These are phyloP conservation scores for Leptoclinus maculatus DNA, from an alignment of 2,797 vertebrate species.

Conservation along the genomic window DNA sequence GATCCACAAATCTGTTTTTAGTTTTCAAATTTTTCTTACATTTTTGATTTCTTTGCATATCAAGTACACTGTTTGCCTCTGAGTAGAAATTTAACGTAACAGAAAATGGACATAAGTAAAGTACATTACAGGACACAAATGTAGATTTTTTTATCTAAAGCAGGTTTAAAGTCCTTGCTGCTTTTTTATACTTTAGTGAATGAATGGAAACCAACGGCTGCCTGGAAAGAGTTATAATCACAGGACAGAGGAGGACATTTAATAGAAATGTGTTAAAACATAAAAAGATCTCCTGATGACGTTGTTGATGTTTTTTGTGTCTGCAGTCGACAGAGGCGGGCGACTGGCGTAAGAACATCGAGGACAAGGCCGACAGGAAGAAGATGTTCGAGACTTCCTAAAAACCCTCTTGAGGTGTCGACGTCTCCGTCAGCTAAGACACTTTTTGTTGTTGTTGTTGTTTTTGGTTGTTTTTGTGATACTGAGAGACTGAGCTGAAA, in stretches of 20 bases:
- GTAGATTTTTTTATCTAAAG: no score
- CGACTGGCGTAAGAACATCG: constrained; percentile 97
- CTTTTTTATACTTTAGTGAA: no score
- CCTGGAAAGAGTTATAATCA: not conserved
- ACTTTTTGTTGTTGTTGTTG: not conserved
- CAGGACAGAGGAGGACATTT: not conserved
- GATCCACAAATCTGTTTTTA: no score
- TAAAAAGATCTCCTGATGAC: not conserved
- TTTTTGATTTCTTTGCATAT: no score
- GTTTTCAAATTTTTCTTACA: no score
- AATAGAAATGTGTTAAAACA: no score
- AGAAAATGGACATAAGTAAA: no score
- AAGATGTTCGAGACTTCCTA: constrained; percentile 96
- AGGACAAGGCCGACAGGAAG: constrained; percentile 96
- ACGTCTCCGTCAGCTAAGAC: constrained; percentile 17
- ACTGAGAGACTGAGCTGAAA: constrained; percentile 30
- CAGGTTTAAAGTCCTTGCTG: no score
- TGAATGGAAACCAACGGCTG: no score
- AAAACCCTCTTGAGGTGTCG: constrained; percentile 9
- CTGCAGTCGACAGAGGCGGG: constrained; percentile 88
- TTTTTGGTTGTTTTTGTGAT: constrained; percentile 39
- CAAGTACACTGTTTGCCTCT: no score
- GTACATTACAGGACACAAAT: no score
- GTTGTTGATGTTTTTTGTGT: not conserved
- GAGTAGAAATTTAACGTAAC: no score